These are phyloP conservation scores for Dromiciops gliroides DNA, from an alignment of 2,113 vertebrate genomes.

Conservation along the genomic window DNA sequence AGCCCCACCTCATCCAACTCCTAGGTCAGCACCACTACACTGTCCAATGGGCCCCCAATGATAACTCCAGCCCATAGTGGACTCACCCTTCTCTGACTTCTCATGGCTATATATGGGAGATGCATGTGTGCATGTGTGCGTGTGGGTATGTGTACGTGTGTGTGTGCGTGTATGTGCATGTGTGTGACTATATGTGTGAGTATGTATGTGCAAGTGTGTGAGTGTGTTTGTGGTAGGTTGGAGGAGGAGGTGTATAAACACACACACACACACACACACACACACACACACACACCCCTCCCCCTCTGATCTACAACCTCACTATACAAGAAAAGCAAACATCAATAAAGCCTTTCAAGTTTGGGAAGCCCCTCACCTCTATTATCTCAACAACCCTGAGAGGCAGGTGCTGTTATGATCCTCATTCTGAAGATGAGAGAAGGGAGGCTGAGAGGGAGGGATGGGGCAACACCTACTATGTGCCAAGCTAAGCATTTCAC, in stretches of 20 bases:
- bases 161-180: background rate
- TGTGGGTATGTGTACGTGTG: background rate
- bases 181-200: background rate
- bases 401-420: background rate
- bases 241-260: background rate
- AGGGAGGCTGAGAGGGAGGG: background rate
- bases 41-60: background rate
- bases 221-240: background rate
- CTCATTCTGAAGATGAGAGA: background rate
- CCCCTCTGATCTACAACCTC: background rate
- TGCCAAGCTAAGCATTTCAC: background rate
- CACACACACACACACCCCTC: background rate
- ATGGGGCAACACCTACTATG: background rate
- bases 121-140: background rate
- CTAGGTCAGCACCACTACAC: background rate
- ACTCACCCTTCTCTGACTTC: background rate
- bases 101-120: background rate
- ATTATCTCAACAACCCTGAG: background rate
- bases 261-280: background rate
- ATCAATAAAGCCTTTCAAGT: background rate
- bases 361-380: background rate
- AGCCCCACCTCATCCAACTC: background rate
- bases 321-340: background rate
- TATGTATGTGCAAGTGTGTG: background rate
- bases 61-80: background rate